Conservation (phyloP, 1,140 invertebrate genomes). For the Phthorimaea operculella region DNA sequence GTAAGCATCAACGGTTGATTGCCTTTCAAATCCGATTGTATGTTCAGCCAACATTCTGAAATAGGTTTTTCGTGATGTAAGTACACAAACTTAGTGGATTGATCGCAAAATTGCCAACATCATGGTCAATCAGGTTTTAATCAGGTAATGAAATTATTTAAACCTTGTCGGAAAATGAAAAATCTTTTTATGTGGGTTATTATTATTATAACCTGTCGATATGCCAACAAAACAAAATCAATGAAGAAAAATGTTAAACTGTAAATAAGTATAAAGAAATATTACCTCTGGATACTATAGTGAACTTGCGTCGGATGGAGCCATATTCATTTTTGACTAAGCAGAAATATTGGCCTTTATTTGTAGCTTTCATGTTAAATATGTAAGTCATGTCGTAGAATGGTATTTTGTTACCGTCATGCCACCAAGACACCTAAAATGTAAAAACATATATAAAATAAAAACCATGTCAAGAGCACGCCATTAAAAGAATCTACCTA, state of each 20-base stretch:
- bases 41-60: constrained; percentile 23
- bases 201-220: too few species aligned
- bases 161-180: too few species aligned
- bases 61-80: not conserved
- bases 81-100: too few species aligned
- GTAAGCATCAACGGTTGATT: constrained; percentile 18
- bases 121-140: too few species aligned
- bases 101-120: too few species aligned
- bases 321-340: constrained; percentile 31
- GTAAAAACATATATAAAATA: too few species aligned
- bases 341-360: constrained; percentile 29
- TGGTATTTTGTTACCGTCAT: constrained; percentile 16
- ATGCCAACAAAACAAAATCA: too few species aligned
- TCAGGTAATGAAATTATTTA: too few species aligned
- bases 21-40: constrained; percentile 5
- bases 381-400: constrained; percentile 11
- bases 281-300: constrained; percentile 22
- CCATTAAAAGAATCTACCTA: constrained; percentile 13
- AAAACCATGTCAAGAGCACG: constrained; percentile 2
- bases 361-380: constrained; percentile 16
- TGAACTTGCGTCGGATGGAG: constrained; percentile 24
- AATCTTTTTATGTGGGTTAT: too few species aligned
- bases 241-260: too few species aligned
- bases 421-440: constrained; percentile 26
- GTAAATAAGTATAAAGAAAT: too few species aligned